Evolutionary conservation across 1,140 invertebrate species (phyloP).

Genomic region (Drosophila mauritiana): DNA sequence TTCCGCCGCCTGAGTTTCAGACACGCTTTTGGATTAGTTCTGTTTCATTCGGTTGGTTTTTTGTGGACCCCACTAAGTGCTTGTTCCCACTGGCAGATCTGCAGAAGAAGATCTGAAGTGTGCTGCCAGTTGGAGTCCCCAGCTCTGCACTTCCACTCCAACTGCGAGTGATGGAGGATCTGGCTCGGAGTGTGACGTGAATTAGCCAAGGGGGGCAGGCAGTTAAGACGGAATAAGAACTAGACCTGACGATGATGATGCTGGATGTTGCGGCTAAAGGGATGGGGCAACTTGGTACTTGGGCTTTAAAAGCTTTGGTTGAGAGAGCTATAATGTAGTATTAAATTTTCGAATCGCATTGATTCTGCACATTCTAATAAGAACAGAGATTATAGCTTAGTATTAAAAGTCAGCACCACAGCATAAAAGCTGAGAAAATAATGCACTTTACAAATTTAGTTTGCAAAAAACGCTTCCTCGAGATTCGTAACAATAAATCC

Average conservation of each 20-base stretch:
- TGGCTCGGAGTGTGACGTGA: conserved; percentile 66
- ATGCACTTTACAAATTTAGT: not conserved
- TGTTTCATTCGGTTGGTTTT: conserved; percentile 35
- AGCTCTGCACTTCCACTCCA: conserved; percentile 20
- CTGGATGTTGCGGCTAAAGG: conserved; percentile 40
- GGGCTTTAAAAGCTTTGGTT: not conserved
- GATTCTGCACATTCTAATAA: not conserved
- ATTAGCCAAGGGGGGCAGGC: conserved; percentile 59
- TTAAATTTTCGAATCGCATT: conserved; percentile 7
- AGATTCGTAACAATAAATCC: conserved; percentile 3
- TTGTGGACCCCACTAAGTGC: conserved; percentile 51
- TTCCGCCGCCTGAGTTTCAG: conserved; percentile 23
- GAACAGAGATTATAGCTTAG: too few relatives aligned
- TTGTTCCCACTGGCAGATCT: conserved; percentile 45
- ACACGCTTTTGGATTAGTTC: conserved; percentile 63
- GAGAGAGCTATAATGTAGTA: conserved; percentile 18
- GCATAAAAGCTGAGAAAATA: not conserved
- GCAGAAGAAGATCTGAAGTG: conserved; percentile 31
- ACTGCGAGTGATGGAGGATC: conserved; percentile 57
- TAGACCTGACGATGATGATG: conserved; percentile 31
- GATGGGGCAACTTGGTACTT: conserved; percentile 3
- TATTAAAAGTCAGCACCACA: not conserved
- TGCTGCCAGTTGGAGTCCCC: conserved; percentile 28
- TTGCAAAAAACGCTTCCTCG: not conserved
- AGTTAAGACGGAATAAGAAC: conserved; percentile 32